A percentile compares a stretch with the other conserved stretches of the same genome.
phyloP scores from a whole-genome alignment of 2,888 invertebrate species.

The Odiellus spinosus region DNA sequence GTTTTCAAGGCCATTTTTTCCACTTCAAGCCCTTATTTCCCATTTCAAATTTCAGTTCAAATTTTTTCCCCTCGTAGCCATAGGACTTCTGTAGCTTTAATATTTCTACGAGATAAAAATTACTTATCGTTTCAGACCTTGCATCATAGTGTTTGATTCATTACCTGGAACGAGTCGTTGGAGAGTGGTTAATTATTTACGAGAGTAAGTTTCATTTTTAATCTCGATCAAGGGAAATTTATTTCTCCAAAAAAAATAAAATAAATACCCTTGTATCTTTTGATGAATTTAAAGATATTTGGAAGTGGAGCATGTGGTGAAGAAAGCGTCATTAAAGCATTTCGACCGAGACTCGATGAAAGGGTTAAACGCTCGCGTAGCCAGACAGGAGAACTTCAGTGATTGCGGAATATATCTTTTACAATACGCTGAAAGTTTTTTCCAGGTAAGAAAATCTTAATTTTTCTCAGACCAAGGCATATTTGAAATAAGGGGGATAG shows the following conservation, averaged over 20 bases:
- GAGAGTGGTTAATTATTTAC: slow-evolving; percentile 68
- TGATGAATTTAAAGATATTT: slow-evolving; percentile 22
- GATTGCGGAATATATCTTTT: slow-evolving; percentile 92
- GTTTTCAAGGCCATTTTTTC: too few species aligned
- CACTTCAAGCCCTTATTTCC: too few species aligned
- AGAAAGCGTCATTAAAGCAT: slow-evolving; percentile 42
- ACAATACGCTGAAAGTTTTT: slow-evolving; percentile 93
- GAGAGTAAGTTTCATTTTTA: slow-evolving; percentile 53
- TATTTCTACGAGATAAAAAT: too few species aligned
- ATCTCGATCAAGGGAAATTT: neutral
- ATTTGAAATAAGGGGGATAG: neutral
- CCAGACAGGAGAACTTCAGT: slow-evolving; percentile 92
- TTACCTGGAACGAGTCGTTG: slow-evolving; percentile 60
- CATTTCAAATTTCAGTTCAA: too few species aligned
- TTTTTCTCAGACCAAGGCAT: too few species aligned
- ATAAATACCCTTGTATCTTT: too few species aligned
- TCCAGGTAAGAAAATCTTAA: slow-evolving; percentile 32
- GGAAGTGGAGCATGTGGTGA: slow-evolving; percentile 43
- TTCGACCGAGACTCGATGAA: slow-evolving; percentile 71
- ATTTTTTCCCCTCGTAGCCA: too few species aligned
- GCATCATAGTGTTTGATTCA: slow-evolving; percentile 90
- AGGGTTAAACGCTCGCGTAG: slow-evolving; percentile 74
- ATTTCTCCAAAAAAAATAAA: too few species aligned
- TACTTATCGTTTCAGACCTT: slow-evolving; percentile 48
- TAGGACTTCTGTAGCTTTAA: too few species aligned